phyloP scores from a whole-genome alignment of 2,797 vertebrate species.

The Decapterus maruadsi region DNA sequence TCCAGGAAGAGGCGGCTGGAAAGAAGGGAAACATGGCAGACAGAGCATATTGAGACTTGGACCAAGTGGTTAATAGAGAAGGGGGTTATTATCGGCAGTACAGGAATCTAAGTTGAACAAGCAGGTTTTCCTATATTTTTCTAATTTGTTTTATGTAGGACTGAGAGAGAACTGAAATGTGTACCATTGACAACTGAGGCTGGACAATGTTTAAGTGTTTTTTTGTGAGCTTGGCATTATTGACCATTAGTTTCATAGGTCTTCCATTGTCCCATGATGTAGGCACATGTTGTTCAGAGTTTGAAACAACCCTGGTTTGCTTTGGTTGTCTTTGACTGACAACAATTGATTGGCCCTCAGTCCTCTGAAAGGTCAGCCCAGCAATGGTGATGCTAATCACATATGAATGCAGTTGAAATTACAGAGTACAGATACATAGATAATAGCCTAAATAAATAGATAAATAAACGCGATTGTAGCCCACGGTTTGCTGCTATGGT shows the following conservation, averaged over 20 bases:
- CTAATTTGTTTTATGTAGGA: not conserved
- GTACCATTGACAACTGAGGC: too few relatives aligned
- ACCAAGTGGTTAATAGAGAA: too few relatives aligned
- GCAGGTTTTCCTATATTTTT: not conserved
- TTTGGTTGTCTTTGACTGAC: too few relatives aligned
- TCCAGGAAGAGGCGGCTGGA: too few relatives aligned
- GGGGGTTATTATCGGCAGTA: too few relatives aligned
- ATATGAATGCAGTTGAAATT: not conserved
- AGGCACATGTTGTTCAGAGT: too few relatives aligned
- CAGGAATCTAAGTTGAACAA: not conserved
- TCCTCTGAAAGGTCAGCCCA: not conserved
- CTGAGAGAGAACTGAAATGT: not conserved
- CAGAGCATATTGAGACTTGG: too few relatives aligned
- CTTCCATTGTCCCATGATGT: not conserved
- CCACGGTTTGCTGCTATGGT: not conserved
- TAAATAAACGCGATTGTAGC: not conserved
- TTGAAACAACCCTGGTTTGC: too few relatives aligned
- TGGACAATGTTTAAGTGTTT: not conserved
- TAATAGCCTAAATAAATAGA: not conserved
- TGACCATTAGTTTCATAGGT: not conserved
- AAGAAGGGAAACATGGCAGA: too few relatives aligned
- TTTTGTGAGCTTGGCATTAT: not conserved
- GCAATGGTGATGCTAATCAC: not conserved
- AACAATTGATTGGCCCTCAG: not conserved
- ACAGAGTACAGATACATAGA: too few relatives aligned